Base-by-base conservation (phyloP, 2,888 invertebrate species). In the Tachina lurida region DNA sequence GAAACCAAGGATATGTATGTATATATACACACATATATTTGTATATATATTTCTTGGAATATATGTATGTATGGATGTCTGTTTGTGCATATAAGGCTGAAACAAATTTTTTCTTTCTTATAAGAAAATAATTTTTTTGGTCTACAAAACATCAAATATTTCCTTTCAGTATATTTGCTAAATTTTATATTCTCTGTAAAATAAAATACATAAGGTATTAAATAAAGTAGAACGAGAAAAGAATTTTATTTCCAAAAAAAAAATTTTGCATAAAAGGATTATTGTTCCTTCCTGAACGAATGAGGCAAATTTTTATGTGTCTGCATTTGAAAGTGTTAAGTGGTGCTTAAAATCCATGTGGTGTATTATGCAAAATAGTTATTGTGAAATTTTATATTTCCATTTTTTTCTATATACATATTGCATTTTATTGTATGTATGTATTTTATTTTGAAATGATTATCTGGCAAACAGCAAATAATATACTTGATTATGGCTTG, bases 271-370 rank as follows among this genome's bases (percentile, higher is more conserved):
- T 47, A 41, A 65, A 73, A 73, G 73, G 22, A 65, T 73, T 73
- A 80, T 80, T 80, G 63, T 73, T 56, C 60, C 68, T 65, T 41
- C 22, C 41, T 15, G n/a, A 73, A 65, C 43, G 58, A 22, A 45
- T 60, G 60, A 65, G 74, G 60, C 67, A 81, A 81, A 58, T 65
- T 68, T 75, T 56, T 70, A 70, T 58, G 12, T 82, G 75, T 75
- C 81, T 81, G 74, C 31, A 67, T 54, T 68, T 75, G 75, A 81
- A 81, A 54, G 74, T 70, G 75, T 70, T 70, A 82, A 82, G 62
- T 76, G 75, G 41, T 63, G 68, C 63, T 75, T 47, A 17, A 67
- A 80, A 74, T 67, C 80, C 74, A 74, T 80, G 67, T 58, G 65
- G 58, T 74, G 49, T 49, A 80, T 74, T 80, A 73, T 80, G 80